A percentile compares a stretch with the other conserved stretches of the same genome.
phyloP scores from a whole-genome alignment of 2,113 vertebrate genomes.

The Poeciliopsis turrubarensis region DNA sequence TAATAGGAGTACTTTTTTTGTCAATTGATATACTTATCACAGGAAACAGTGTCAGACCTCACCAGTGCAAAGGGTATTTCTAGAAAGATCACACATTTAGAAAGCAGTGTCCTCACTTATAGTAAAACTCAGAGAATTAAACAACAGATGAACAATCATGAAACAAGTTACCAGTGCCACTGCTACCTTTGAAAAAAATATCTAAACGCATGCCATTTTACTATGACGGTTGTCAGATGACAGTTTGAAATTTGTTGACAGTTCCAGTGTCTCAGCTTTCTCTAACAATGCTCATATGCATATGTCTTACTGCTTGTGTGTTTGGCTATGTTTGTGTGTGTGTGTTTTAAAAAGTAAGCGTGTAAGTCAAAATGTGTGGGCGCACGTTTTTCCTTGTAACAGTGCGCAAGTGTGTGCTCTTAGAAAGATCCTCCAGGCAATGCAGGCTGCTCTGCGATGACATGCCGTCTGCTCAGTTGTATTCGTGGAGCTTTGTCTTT shows the following conservation, averaged over 20 bases:
- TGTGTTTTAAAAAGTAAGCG: constrained; percentile 31
- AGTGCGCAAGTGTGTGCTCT: constrained; percentile 75
- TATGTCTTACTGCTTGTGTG: constrained; percentile 35
- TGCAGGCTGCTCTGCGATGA: constrained; percentile 59
- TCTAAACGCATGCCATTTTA: constrained; percentile 84
- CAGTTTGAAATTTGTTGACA: constrained; percentile 64
- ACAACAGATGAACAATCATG: constrained; percentile 78
- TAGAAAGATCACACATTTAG: constrained; percentile 81
- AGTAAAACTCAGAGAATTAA: constrained; percentile 74
- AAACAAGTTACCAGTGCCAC: constrained; percentile 79
- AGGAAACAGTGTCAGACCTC: constrained; percentile 77
- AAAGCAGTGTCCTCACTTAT: constrained; percentile 77
- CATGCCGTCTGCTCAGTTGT: constrained; percentile 71
- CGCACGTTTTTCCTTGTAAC: constrained; percentile 46
- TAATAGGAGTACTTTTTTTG: constrained; percentile 38
- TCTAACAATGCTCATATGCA: constrained; percentile 62
- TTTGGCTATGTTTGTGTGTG: constrained; percentile 41
- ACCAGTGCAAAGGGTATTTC: constrained; percentile 78
- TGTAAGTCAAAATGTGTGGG: constrained; percentile 34
- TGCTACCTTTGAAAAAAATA: constrained; percentile 76
- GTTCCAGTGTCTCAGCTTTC: constrained; percentile 68
- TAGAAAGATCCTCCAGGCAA: constrained; percentile 73
- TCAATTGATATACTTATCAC: constrained; percentile 71
- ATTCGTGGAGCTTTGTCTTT: constrained; percentile 74
- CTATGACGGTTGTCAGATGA: constrained; percentile 74